Conservation (phyloP, 35 echinoderm and acorn worm genomes). For the Strongylocentrotus purpuratus region DNA sequence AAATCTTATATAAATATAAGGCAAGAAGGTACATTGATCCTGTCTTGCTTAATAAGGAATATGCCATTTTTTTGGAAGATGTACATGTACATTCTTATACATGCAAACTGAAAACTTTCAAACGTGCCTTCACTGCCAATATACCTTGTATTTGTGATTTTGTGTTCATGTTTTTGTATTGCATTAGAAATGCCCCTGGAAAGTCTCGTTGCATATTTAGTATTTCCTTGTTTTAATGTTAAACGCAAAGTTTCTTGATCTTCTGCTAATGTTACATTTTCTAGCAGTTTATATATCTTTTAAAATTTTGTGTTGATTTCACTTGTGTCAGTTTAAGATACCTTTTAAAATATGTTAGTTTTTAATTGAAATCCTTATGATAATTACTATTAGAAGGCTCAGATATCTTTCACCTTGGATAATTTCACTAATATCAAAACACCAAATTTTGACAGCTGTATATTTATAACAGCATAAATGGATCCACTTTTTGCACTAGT, state of each 20-base stretch:
- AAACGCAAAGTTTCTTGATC: not conserved
- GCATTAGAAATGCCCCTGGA: conserved; percentile 23
- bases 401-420: not conserved
- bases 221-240: not conserved
- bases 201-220: not conserved
- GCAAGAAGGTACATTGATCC: not conserved
- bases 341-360: not conserved
- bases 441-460: not conserved
- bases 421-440: not conserved
- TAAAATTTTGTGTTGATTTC: not conserved
- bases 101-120: not conserved
- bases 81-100: too few species aligned
- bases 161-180: not conserved
- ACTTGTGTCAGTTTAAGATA: not conserved
- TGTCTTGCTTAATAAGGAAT: not conserved
- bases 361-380: not conserved
- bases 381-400: not conserved
- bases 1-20: not conserved
- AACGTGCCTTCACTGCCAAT: conserved; percentile 26
- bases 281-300: not conserved
- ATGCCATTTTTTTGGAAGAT: too few species aligned
- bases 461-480: not conserved
- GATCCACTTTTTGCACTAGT: not conserved
- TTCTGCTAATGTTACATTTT: not conserved
- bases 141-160: not conserved